phyloP scores from a whole-genome alignment of 2,797 vertebrate genomes.

The Hypotaenidia okinawae region DNA sequence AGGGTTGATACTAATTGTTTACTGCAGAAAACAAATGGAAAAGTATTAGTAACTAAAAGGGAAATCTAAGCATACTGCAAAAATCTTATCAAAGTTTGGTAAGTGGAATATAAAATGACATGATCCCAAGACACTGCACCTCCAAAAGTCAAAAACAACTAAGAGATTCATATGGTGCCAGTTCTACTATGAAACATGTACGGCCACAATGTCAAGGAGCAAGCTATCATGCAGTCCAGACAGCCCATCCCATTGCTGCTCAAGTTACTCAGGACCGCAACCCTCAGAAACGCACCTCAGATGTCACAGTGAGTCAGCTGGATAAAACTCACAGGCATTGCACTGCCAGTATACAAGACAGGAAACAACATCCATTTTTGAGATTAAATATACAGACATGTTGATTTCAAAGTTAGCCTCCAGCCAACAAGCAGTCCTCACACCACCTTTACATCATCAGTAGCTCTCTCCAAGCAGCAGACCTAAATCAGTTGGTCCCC shows the following conservation, averaged over 20 bases:
- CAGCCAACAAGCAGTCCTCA: background rate
- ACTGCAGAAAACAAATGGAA: background rate
- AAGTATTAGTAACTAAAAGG: background rate
- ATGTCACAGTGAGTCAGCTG: background rate
- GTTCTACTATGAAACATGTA: background rate
- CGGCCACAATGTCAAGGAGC: background rate
- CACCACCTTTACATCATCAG: background rate
- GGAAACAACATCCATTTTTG: background rate
- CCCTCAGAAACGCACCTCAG: background rate
- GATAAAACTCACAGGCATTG: background rate
- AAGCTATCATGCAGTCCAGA: background rate
- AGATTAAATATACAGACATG: background rate
- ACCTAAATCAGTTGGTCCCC: too few species aligned
- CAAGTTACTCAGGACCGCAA: background rate
- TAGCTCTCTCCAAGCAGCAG: background rate
- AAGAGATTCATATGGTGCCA: background rate
- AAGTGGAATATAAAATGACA: background rate
- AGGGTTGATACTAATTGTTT: background rate
- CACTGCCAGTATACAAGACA: background rate
- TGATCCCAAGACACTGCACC: background rate
- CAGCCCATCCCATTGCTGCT: background rate
- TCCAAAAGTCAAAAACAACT: background rate
- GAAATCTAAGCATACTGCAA: background rate
- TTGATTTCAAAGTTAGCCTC: background rate
- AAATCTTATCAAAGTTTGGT: background rate